phyloP scores from a whole-genome alignment of 2,113 vertebrate species.

The Ctenodactylus gundi region DNA sequence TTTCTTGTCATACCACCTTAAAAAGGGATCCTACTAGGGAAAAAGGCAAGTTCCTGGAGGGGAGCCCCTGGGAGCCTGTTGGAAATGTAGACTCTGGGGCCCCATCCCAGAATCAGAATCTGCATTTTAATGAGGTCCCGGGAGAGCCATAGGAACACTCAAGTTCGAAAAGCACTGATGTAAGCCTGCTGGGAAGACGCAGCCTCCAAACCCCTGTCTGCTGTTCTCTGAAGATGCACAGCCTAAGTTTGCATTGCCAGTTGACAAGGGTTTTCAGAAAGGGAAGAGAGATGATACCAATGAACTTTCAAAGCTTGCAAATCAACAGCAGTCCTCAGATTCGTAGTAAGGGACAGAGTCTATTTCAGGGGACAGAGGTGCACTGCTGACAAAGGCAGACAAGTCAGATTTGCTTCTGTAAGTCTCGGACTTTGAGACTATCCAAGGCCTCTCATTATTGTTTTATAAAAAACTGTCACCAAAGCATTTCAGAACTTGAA shows the following conservation, averaged over 20 bases:
- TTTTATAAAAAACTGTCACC: slow-evolving; percentile 50
- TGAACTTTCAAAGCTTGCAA: background rate
- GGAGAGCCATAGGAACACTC: background rate
- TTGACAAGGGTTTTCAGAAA: slow-evolving; percentile 26
- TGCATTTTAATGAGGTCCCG: background rate
- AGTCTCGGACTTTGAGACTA: slow-evolving; percentile 46
- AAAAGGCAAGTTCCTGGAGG: background rate
- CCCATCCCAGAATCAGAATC: background rate
- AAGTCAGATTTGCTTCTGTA: background rate
- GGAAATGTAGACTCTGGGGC: background rate
- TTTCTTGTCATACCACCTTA: background rate
- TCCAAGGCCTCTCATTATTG: slow-evolving; percentile 19
- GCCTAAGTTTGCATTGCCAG: background rate
- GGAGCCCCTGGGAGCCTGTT: background rate
- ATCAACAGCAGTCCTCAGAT: background rate
- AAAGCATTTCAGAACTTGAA: slow-evolving; percentile 62
- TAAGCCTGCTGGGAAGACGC: background rate
- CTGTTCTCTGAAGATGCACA: background rate
- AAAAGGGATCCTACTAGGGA: background rate
- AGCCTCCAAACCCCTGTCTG: background rate
- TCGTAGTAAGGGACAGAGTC: background rate
- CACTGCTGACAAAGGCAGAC: background rate
- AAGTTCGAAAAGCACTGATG: background rate
- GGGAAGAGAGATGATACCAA: background rate
- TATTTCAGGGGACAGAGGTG: background rate